phyloP scores from a whole-genome alignment of 2,113 vertebrate species.

The Amia ocellicauda region DNA sequence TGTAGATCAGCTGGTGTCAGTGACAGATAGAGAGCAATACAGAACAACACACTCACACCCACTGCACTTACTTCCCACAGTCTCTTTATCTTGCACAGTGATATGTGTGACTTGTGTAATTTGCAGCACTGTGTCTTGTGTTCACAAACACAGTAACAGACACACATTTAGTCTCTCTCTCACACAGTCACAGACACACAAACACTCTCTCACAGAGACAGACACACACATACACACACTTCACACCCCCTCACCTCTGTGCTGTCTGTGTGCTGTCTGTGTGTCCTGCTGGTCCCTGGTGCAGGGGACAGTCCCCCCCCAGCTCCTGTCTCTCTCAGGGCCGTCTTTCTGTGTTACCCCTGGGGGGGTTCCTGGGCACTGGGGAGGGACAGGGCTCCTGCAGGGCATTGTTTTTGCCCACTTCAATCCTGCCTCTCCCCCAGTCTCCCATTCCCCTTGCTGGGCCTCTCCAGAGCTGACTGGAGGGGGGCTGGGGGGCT shows the following conservation, averaged over 20 bases:
- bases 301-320: neutral
- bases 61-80: too few species aligned
- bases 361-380: neutral
- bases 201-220: neutral
- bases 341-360: neutral
- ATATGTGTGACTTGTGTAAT: too few species aligned
- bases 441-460: neutral
- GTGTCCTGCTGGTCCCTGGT: too few species aligned
- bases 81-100: too few species aligned
- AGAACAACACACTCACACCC: too few species aligned
- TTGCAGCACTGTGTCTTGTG: too few species aligned
- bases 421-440: neutral
- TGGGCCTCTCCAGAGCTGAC: too few species aligned
- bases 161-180: neutral
- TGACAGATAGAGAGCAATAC: too few species aligned
- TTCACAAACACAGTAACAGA: neutral
- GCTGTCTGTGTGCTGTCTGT: too few species aligned
- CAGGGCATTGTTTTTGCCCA: neutral
- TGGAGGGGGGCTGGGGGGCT: too few species aligned
- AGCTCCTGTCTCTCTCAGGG: neutral
- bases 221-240: neutral
- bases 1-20: too few species aligned
- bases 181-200: constrained; percentile 16
- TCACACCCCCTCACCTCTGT: too few species aligned
- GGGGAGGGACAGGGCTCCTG: neutral